Base-by-base conservation (phyloP, 2,113 vertebrate species). In the Sapajus apella region DNA sequence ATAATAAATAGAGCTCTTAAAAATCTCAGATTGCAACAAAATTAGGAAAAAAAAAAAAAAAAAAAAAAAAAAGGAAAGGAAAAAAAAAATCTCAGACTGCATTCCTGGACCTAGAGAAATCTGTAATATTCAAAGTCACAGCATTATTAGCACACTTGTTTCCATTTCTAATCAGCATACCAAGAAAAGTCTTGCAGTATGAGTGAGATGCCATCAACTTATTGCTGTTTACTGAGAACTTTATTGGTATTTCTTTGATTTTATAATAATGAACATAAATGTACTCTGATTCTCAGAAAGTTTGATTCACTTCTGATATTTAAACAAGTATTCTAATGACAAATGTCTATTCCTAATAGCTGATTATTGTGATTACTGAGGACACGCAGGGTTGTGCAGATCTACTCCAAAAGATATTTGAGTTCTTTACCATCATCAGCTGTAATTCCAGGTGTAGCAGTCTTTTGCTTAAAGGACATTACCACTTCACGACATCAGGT, bases 231-330 rank as follows among this genome's bases (percentile, higher is more conserved):
- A 43, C 43, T 79, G 72, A 80, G 72, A 17, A 82, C 13, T 75
- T 72, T 68, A 70, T 18, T 37, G 25, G 17, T 37, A 76, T 70
- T 85, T 70, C 50, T 35, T 70, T 79, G 40, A 79, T 79, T 95
- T 90, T 68, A 91, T 70, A 85, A 79, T 84, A 45, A 68, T 37
- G 21, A 66, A 55, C 32, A 70, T 20, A 94, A 90, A 76, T 37
- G 55, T 43, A 90, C 18, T 73, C 27, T 25, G 10, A 61, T 83
- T 83, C 45, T 94, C 43, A 66, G n/a, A 85, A 85, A 94, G 27
- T 88, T 83, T n/a, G 76, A 70, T 70, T 91, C 11, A 55, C n/a
- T 84, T 76, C 70, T 55, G 55, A 73, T 45, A 76, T 73, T 73
- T 61, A 32, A 88, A 37, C 58, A 77, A 79, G 37, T 68, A 32